Evolutionary conservation across 1,140 invertebrate species (phyloP).

Genomic region (Hycleus phaleratus): DNA sequence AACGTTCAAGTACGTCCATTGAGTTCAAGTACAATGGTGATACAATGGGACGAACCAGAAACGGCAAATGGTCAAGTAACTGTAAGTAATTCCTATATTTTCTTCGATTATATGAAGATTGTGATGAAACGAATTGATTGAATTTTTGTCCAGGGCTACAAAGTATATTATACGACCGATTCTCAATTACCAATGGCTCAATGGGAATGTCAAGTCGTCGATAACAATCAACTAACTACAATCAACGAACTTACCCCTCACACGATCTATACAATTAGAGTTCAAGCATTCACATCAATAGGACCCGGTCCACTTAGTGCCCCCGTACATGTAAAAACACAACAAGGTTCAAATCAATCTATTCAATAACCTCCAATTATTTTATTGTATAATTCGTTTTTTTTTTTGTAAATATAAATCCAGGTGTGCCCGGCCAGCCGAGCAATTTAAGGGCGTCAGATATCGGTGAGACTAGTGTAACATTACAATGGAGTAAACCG

Average conservation of each 20-base stretch:
- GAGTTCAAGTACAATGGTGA: slow-evolving; percentile 89
- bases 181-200: slow-evolving; percentile 75
- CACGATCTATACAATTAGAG: slow-evolving; percentile 84
- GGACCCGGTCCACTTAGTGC: slow-evolving; percentile 84
- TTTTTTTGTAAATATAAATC: not conserved
- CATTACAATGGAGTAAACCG: slow-evolving; percentile 83
- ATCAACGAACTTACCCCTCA: slow-evolving; percentile 83
- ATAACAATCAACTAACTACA: slow-evolving; percentile 88
- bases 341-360: slow-evolving; percentile 66
- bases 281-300: slow-evolving; percentile 85
- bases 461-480: slow-evolving; percentile 74
- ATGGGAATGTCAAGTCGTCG: slow-evolving; percentile 88
- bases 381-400: not conserved
- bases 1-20: slow-evolving; percentile 89
- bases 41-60: slow-evolving; percentile 96
- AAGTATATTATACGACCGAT: slow-evolving; percentile 92
- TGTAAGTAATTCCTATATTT: slow-evolving; percentile 49
- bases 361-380: not conserved
- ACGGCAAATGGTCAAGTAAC: slow-evolving; percentile 95
- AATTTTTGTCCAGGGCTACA: slow-evolving; percentile 74
- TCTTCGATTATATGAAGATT: not conserved
- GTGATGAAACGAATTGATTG: not conserved
- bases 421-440: slow-evolving; percentile 88
- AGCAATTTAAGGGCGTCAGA: slow-evolving; percentile 77
- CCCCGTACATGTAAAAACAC: slow-evolving; percentile 91